Conservation (phyloP, 2,113 vertebrate species). For the Okapia johnstoni region DNA sequence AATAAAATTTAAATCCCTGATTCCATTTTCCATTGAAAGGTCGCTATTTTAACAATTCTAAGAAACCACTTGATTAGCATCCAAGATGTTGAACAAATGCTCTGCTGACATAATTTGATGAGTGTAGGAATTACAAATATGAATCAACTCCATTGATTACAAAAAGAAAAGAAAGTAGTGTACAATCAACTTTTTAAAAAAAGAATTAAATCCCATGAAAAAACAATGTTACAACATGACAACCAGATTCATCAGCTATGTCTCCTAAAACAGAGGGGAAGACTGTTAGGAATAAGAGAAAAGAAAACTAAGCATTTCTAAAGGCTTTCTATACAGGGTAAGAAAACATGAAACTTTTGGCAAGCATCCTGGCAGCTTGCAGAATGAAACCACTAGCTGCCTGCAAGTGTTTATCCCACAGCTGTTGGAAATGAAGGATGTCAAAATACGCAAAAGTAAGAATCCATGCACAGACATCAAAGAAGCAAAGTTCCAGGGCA, state of each 20-base stretch:
- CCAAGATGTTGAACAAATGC: neutral
- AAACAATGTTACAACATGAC: neutral
- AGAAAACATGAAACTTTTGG: conserved; percentile 1
- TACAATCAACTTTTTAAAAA: neutral
- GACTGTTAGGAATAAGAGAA: neutral
- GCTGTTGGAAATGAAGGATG: conserved; percentile 60
- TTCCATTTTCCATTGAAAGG: neutral
- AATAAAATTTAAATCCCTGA: neutral
- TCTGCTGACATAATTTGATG: neutral
- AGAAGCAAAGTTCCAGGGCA: neutral
- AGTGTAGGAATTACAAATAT: neutral
- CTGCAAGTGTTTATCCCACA: conserved; percentile 51
- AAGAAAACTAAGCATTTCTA: neutral
- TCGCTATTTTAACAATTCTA: neutral
- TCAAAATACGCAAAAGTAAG: conserved; percentile 42
- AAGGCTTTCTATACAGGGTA: neutral
- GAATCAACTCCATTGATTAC: neutral
- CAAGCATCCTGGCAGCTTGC: neutral
- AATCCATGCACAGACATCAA: conserved; percentile 29
- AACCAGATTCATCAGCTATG: neutral
- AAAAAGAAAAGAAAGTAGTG: neutral
- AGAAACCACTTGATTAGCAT: neutral
- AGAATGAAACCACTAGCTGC: neutral
- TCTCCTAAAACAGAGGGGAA: neutral
- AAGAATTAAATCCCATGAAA: neutral